Conservation (phyloP, 2,113 vertebrate genomes). For the Corythaeola cristata region DNA sequence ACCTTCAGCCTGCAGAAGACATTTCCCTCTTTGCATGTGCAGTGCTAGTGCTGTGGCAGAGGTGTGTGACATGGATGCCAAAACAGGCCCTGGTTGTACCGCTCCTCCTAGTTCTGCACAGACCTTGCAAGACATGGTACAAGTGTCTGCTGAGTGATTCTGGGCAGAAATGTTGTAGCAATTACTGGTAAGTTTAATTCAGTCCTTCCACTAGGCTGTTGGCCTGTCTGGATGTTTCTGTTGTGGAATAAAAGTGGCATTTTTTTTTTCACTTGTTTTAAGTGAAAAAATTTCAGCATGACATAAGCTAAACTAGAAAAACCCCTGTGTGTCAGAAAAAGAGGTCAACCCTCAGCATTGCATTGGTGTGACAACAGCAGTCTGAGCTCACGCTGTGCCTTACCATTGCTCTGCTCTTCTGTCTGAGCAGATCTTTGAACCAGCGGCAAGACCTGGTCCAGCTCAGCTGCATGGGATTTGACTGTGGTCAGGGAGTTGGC, state of each 20-base stretch:
- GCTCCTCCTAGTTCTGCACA: not conserved
- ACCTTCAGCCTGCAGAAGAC: not conserved
- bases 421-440: not conserved
- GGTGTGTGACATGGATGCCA: not conserved
- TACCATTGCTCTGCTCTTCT: not conserved
- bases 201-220: not conserved
- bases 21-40: not conserved
- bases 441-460: not conserved
- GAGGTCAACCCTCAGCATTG: not conserved
- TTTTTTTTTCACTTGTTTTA: not conserved
- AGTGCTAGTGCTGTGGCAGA: not conserved
- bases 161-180: not conserved
- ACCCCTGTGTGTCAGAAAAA: not conserved
- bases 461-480: not conserved
- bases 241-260: not conserved
- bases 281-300: not conserved
- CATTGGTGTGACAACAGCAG: not conserved
- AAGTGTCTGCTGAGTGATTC: not conserved
- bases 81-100: not conserved
- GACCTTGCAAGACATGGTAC: fast-evolving
- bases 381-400: not conserved
- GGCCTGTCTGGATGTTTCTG: not conserved
- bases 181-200: not conserved
- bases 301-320: constrained; percentile 16
- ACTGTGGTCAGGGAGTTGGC: not conserved